A percentile compares a stretch with the other conserved stretches of the same genome.
These are phyloP conservation scores for Xyrichtys novacula DNA, from an alignment of 2,797 vertebrate species.

Conservation along the genomic window DNA sequence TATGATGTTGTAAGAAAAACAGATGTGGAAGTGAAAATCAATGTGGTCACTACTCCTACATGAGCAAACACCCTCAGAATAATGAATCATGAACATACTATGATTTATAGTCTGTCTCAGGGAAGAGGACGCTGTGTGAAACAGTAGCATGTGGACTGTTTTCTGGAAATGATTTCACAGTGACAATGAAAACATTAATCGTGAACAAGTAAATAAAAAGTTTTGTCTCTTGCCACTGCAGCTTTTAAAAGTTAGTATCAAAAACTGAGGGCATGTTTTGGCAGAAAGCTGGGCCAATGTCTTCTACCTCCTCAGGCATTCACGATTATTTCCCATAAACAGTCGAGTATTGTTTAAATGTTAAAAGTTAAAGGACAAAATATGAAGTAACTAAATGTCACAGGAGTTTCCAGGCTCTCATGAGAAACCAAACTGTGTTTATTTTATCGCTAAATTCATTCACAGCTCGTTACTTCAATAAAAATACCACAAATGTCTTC, in stretches of 20 bases:
- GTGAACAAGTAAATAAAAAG: not conserved
- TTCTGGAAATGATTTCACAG: not conserved
- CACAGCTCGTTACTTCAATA: not conserved
- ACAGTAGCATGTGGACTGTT: not conserved
- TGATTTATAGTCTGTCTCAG: not conserved
- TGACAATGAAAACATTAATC: too few relatives aligned
- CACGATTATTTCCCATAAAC: slow-evolving; percentile 9
- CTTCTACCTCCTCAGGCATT: slow-evolving; percentile 1
- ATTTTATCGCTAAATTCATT: not conserved
- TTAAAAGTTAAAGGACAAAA: slow-evolving; percentile 21
- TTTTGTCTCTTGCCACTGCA: not conserved
- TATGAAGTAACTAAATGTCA: not conserved
- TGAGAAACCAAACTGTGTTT: slow-evolving; percentile 10
- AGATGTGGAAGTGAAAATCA: not conserved
- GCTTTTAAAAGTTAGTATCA: slow-evolving; percentile 1
- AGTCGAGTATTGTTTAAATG: not conserved
- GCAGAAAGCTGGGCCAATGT: not conserved
- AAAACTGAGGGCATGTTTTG: slow-evolving; percentile 3
- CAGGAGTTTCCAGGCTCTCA: not conserved
- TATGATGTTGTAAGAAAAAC: not conserved
- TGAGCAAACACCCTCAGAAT: not conserved
- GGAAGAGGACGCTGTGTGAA: not conserved
- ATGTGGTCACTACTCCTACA: not conserved
- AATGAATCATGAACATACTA: not conserved
- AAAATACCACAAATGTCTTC: slow-evolving; percentile 26